Base-by-base conservation (phyloP, 2,888 invertebrate genomes). In the Cheilosia impressa region DNA sequence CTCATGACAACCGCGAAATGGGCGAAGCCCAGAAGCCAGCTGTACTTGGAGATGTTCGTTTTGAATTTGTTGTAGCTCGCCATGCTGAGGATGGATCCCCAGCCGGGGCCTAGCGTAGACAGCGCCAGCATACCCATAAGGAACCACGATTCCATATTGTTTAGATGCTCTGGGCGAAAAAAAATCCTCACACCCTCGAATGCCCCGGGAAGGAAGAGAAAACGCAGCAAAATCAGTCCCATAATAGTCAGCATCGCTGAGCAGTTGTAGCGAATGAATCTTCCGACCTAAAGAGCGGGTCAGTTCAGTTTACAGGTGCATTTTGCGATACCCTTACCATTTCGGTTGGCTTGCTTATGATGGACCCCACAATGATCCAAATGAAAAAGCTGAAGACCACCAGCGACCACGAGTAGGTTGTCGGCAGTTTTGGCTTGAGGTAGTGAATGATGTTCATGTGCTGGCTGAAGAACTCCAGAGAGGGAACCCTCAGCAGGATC, bases 341-440 rank as follows among this genome's bases (percentile, higher is more conserved):
- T 27, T 81, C 66, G 7, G 81, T 81, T 2, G 81, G 63, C 34
- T 85, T 85, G 57, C 81, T 81, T 10, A 85, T 45, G 38, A 81
- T 53, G 3, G 58, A 27, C 3, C 81, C 85, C 4, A 85, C 81
- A 13, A 85, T 58, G 19, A 62, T 34, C 85, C 85, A 85, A 6
- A 85, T 57, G 43, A 85, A 76, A n/a, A 85, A 81, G 1, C 68
- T 77, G 22, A 80, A 85, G 0, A 81, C 85, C 5, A 80, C 63
- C 1, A 85, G 66, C 1, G 85, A 85, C 91, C 91, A 91, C 1
- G 91, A 90, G 34, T 91, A 80, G 0, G 87, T 82, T 15, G 77
- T 88, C 0, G 87, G 81, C 4, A 68, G 58, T 5, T 80, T 50
- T n/a, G 45, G 87, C 76, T 47, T 71, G n/a, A 53, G 47, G 38